Base-by-base conservation (phyloP, 1,140 invertebrate species). In the Listronotus bonariensis region DNA sequence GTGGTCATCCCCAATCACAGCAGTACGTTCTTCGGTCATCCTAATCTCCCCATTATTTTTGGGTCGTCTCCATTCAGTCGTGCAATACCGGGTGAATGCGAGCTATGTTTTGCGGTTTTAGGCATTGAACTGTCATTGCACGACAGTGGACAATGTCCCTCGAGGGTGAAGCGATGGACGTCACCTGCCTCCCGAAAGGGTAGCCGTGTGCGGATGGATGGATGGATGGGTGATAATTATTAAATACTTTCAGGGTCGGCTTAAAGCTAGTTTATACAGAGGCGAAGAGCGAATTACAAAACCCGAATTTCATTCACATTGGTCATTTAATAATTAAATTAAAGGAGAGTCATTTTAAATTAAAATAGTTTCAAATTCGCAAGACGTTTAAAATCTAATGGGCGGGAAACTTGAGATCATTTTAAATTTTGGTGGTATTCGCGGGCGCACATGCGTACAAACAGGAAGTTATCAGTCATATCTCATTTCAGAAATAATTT, bases 91-190 rank as follows among this genome's bases (percentile, higher is more conserved):
- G 14, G 7, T 18, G 42, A 45, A 45, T 45, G 42, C 42, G 1
- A 45, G 42, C 42, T 45, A 45, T 45, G 42, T 45, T 45, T 45
- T 45, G 42, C 42, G 42, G 42, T 45, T 45, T 45, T n/a, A 45
- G 14, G 8, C 17, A 45, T 45, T 45, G 42, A 45, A 45, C 42
- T 45, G 42, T 45, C 42, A 45, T 45, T 45, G 42, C 42, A 45
- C 42, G 42, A 36, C 42, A 45, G 42, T 45, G 42, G 42, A 45
- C 42, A 45, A 17, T 45, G 42, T 45, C 42, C 42, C 42, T 14
- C 14, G 42, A 45, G 42, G 42, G 14, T 45, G 42, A 36, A 36
- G 34, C 8, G 42, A 45, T 18, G 42, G 42, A 45, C 42, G n/a
- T 45, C 42, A 45, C 42, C 42, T 45, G 42, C 42, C 42, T 14